Percentiles rank a stretch among this genome's conserved stretches.
Conservation (phyloP, 1,140 invertebrate genomes). For the Leucophenga varia region DNA sequence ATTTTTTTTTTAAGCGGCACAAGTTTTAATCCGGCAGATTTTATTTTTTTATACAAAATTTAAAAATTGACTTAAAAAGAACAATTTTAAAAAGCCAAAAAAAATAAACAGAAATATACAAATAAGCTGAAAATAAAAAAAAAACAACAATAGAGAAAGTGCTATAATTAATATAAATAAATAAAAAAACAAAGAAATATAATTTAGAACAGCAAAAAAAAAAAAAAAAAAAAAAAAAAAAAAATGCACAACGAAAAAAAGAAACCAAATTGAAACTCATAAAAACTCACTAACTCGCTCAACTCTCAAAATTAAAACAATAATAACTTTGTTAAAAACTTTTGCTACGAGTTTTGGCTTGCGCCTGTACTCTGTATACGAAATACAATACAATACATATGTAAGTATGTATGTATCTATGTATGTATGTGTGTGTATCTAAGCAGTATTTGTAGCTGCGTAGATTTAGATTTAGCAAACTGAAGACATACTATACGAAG, state of each 20-base stretch:
- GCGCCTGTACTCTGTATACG: too few species aligned
- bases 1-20: too few species aligned
- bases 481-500: background rate
- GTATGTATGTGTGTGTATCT: slow-evolving; percentile 2
- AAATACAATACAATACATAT: slow-evolving; percentile 14
- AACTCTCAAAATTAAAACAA: slow-evolving; percentile 50
- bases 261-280: slow-evolving; percentile 20
- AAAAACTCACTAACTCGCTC: slow-evolving; percentile 26
- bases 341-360: too few species aligned
- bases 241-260: slow-evolving; percentile 8
- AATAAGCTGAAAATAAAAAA: background rate
- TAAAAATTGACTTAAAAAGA: too few species aligned
- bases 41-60: too few species aligned
- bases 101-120: background rate
- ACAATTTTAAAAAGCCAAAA: too few species aligned
- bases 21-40: too few species aligned
- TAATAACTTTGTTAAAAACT: slow-evolving; percentile 42
- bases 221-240: background rate
- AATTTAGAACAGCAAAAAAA: background rate
- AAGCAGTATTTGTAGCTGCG: slow-evolving; percentile 5
- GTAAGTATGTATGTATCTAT: background rate
- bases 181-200: background rate
- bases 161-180: slow-evolving; percentile 1
- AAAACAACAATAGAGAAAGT: slow-evolving; percentile 6
- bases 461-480: background rate